Evolutionary conservation across 2,888 invertebrate genomes (phyloP).

Genomic region (Drosophila paramelanica): DNA sequence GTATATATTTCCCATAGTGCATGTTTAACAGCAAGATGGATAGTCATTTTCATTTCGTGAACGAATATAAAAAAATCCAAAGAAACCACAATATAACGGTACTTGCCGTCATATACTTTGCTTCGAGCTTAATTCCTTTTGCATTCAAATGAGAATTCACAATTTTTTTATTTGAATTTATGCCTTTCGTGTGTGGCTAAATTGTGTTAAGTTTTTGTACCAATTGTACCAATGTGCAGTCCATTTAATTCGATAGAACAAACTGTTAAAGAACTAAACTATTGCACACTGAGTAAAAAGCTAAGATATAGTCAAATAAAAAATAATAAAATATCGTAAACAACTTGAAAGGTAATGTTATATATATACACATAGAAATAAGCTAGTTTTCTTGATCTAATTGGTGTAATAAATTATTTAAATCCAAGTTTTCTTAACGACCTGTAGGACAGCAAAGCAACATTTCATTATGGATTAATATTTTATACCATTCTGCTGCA

Average conservation of each 20-base stretch:
- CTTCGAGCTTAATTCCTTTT: background rate
- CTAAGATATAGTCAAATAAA: background rate
- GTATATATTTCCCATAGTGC: too few relatives aligned
- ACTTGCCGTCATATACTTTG: conserved; percentile 17
- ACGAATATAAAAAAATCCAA: too few relatives aligned
- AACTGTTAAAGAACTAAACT: background rate
- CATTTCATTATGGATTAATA: background rate
- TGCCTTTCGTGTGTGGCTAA: conserved; percentile 2
- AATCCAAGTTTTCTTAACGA: too few relatives aligned
- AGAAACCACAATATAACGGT: conserved; percentile 1
- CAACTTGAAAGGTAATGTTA: too few relatives aligned
- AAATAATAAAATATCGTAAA: background rate
- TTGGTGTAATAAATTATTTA: too few relatives aligned
- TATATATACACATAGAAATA: too few relatives aligned
- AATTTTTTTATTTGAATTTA: background rate
- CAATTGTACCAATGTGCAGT: conserved; percentile 20
- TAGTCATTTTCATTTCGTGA: too few relatives aligned
- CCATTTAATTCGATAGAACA: background rate
- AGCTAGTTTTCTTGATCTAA: too few relatives aligned
- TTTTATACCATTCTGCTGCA: background rate
- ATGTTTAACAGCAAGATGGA: too few relatives aligned
- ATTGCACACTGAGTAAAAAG: conserved; percentile 13
- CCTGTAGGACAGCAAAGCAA: background rate
- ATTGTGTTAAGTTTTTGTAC: background rate
- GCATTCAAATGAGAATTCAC: background rate